These are phyloP conservation scores for Bombus difficillimus DNA, from an alignment of 1,140 invertebrate genomes.

Conservation along the genomic window DNA sequence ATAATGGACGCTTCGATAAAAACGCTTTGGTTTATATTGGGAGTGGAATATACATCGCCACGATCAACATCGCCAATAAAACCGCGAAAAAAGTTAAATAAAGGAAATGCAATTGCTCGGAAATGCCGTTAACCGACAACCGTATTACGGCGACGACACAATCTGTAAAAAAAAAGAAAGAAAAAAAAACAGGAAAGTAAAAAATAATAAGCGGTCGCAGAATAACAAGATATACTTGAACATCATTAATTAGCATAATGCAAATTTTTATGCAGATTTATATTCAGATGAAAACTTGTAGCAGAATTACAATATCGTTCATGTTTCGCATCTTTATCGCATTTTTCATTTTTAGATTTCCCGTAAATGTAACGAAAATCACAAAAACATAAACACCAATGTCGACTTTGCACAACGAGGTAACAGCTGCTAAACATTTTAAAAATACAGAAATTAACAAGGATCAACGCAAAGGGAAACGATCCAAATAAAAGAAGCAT, in stretches of 20 bases:
- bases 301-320: not conserved
- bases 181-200: no score
- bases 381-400: no score
- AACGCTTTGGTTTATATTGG: not conserved
- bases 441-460: not conserved
- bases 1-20: not conserved
- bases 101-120: not conserved
- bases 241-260: not conserved
- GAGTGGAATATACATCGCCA: not conserved
- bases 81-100: not conserved
- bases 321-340: no score
- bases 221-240: not conserved
- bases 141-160: not conserved
- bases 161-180: not conserved
- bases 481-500: not conserved
- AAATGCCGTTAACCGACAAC: not conserved
- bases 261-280: not conserved
- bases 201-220: not conserved
- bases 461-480: not conserved
- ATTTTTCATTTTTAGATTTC: no score
- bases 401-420: no score
- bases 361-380: no score
- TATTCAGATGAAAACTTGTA: not conserved
- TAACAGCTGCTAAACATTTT: no score
- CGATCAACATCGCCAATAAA: no score